Evolutionary conservation across 2,113 vertebrate species (phyloP).

Genomic region (Anoura caudifer): DNA sequence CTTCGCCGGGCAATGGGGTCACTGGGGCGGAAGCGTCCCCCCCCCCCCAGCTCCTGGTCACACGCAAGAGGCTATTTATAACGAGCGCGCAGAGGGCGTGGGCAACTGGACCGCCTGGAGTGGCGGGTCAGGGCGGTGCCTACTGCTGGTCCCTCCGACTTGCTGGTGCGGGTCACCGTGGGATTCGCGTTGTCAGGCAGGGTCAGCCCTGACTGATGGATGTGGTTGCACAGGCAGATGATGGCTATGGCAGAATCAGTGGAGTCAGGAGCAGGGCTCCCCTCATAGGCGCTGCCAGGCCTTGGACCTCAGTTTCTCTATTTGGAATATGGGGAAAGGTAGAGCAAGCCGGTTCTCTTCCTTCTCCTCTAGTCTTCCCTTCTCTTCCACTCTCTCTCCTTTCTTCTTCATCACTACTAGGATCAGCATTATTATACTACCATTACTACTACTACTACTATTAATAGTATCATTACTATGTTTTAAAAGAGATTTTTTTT

Average conservation of each 20-base stretch:
- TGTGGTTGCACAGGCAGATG: not conserved
- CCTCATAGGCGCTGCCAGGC: not conserved
- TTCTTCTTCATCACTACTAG: not conserved
- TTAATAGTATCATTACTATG: not conserved
- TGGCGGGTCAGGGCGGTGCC: not conserved
- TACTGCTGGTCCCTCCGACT: not conserved
- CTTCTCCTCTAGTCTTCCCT: not conserved
- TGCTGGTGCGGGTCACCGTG: not conserved
- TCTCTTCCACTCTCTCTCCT: not conserved
- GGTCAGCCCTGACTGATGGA: not conserved
- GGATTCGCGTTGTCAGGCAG: not conserved
- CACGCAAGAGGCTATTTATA: conserved; percentile 39
- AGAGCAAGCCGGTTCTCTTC: not conserved
- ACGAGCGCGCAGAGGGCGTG: not conserved
- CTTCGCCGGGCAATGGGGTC: not conserved
- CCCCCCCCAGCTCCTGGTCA: not conserved
- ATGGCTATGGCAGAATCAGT: not conserved
- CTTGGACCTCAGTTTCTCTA: not conserved
- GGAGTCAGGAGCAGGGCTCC: not conserved
- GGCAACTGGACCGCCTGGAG: not conserved
- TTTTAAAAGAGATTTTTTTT: too few species aligned
- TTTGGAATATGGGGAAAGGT: not conserved
- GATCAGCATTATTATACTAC: not conserved
- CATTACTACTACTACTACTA: not conserved
- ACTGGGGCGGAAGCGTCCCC: not conserved